Conservation (phyloP, 2,113 vertebrate species). For the Gymnogyps californianus region DNA sequence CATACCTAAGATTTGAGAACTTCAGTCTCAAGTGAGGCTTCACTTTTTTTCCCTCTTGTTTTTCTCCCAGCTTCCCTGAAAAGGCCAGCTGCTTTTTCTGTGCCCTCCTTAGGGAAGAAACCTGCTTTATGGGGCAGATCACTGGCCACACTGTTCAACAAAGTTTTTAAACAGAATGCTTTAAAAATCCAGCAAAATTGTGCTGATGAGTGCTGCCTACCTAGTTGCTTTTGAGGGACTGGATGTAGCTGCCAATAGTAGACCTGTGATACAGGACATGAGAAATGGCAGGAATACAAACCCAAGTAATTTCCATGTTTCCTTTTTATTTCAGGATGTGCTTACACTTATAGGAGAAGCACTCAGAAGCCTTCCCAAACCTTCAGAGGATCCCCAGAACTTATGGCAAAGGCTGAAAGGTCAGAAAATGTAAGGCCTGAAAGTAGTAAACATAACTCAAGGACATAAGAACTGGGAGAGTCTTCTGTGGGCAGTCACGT, state of each 20-base stretch:
- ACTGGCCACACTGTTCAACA: not conserved
- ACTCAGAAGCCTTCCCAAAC: constrained; percentile 49
- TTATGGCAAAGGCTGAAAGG: constrained; percentile 71
- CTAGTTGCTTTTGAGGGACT: not conserved
- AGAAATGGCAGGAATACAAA: not conserved
- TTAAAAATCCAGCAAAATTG: not conserved
- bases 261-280: not conserved
- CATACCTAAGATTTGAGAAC: not conserved
- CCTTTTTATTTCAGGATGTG: constrained; percentile 45
- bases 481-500: not conserved
- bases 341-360: constrained; percentile 57
- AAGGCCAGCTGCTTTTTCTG: not conserved
- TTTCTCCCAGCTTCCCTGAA: not conserved
- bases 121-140: not conserved
- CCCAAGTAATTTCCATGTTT: not conserved
- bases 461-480: not conserved
- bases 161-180: not conserved
- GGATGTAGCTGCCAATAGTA: not conserved
- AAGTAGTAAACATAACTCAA: not conserved
- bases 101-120: not conserved
- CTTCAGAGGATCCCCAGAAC: constrained; percentile 60
- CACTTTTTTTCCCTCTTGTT: not conserved
- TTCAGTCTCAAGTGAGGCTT: not conserved
- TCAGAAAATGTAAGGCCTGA: not conserved
- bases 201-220: not conserved